Base-by-base conservation (phyloP, 2,888 invertebrate genomes). In the Holacanthella duospinosa region DNA sequence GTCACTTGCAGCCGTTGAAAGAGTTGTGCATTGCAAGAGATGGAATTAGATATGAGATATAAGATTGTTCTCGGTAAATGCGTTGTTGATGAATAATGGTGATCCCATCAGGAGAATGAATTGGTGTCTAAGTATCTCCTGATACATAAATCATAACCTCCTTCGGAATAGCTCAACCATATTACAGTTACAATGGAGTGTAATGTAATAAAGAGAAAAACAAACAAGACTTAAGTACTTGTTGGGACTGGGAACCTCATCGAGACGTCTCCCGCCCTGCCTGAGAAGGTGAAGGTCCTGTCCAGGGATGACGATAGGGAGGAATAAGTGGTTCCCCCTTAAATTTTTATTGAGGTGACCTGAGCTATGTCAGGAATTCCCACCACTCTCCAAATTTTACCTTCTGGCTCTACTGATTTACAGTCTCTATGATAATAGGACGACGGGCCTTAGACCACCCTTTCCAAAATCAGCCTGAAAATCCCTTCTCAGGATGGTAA, bases 61-160 rank as follows among this genome's bases (percentile, higher is more conserved):
- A n/a, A n/a, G n/a, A n/a, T n/a, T n/a, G n/a, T n/a, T n/a, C n/a
- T n/a, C n/a, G n/a, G n/a, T n/a, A n/a, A n/a, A n/a, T n/a, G n/a
- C n/a, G n/a, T n/a, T n/a, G n/a, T 61, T 68, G 68, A 68, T 68
- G 66, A 65, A 68, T 67, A 65, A 64, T 65, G 62, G 64, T 63
- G 55, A 62, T n/a, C n/a, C n/a, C n/a, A n/a, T n/a, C n/a, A n/a
- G n/a, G n/a, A n/a, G n/a, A n/a, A n/a, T 62, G 66, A 66, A 66
- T 66, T 63, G 64, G 61, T 67, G 65, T 65, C 63, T 64, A 64
- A 64, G 62, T 62, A 64, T 66, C 62, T 65, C 65, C 66, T 67
- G 64, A 63, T 68, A 62, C 69, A 69, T 69, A 69, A 69, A 69
- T 69, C 69, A 69, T 63, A 61, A 27, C 16, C 9, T 16, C 4